These are phyloP conservation scores for Megaptera novaeangliae DNA, from an alignment of 2,113 vertebrate species.

Conservation along the genomic window DNA sequence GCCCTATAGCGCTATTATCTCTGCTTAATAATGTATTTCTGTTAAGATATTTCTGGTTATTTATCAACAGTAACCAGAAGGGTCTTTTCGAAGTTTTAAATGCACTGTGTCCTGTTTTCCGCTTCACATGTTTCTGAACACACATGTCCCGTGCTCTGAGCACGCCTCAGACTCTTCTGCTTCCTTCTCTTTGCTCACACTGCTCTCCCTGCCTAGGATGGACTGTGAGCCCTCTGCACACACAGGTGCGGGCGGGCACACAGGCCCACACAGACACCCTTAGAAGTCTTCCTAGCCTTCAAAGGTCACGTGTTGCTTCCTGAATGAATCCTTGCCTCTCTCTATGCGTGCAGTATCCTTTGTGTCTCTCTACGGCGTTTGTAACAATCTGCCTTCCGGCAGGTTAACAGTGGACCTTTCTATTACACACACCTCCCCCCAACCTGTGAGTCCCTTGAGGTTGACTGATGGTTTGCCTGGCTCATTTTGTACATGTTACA, in stretches of 20 bases:
- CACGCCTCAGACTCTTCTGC: background rate
- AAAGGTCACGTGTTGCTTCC: background rate
- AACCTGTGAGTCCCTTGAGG: background rate
- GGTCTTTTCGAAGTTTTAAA: background rate
- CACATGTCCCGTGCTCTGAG: background rate
- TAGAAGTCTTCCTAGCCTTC: background rate
- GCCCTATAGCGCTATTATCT: background rate
- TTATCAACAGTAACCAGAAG: background rate
- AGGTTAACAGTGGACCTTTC: background rate
- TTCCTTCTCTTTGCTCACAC: background rate
- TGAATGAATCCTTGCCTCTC: background rate
- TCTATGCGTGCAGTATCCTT: background rate
- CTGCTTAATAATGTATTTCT: background rate
- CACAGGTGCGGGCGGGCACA: background rate
- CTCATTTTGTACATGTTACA: background rate
- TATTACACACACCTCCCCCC: background rate
- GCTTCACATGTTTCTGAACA: background rate
- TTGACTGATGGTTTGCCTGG: background rate
- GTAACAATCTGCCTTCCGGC: background rate
- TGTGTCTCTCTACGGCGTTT: background rate
- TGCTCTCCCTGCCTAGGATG: background rate
- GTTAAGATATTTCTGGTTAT: background rate
- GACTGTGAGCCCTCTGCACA: background rate
- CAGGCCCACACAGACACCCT: background rate
- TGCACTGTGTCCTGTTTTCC: background rate